Conservation (phyloP, 1,140 invertebrate species). For the Coboldia fuscipes region DNA sequence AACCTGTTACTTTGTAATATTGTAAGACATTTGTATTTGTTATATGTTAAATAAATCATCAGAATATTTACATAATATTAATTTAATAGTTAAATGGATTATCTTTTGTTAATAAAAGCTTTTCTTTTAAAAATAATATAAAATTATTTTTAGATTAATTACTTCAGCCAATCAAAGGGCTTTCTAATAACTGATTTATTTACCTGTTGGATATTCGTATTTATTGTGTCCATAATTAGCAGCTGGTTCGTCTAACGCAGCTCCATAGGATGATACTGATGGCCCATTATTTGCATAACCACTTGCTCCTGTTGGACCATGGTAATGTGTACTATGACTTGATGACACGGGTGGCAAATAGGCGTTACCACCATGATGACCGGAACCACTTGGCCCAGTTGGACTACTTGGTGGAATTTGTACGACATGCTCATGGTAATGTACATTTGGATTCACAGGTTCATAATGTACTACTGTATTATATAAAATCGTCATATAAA, state of each 20-base stretch:
- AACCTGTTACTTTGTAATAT: too few relatives aligned
- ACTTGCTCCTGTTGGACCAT: not conserved
- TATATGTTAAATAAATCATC: too few relatives aligned
- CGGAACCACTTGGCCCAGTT: not conserved
- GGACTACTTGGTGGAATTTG: not conserved
- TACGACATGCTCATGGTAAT: not conserved
- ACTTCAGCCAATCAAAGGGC: not conserved
- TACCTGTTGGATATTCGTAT: not conserved
- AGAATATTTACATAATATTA: too few relatives aligned
- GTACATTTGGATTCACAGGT: not conserved
- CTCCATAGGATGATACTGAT: not conserved
- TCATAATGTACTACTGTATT: constrained; percentile 6
- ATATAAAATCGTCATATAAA: not conserved
- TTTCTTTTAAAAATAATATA: too few relatives aligned
- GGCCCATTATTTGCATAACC: not conserved
- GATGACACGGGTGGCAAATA: not conserved
- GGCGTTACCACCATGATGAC: not conserved
- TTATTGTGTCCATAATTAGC: not conserved
- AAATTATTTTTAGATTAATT: too few relatives aligned
- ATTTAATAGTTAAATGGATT: too few relatives aligned
- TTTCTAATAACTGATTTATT: not conserved
- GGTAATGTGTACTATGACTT: not conserved
- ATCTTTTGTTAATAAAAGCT: too few relatives aligned
- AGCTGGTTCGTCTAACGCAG: not conserved
- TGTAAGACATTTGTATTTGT: too few relatives aligned